Base-by-base conservation (phyloP, 2,797 vertebrate species). In the Eremophila alpestris region DNA sequence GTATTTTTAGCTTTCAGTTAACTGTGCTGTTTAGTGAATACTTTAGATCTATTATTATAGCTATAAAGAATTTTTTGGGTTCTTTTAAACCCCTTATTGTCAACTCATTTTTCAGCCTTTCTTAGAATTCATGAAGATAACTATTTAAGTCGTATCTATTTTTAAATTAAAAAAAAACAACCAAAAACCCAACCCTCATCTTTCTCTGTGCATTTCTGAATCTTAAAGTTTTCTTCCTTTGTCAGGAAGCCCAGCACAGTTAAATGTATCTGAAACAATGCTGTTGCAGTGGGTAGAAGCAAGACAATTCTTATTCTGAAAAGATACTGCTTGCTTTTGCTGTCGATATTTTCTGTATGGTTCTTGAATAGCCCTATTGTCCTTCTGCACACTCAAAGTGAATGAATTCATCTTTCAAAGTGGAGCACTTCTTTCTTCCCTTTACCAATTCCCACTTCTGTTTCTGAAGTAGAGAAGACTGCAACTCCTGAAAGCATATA, bases 381-480 rank as follows among this genome's bases (percentile, higher is more conserved):
- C 67, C 95, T 93, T 87, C 73, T 69, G 67, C 87, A 70, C 79
- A 83, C 94, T 95, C 70, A 21, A 81, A 95, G 68, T 63, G 70
- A 90, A 90, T 93, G 74, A 82, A 92, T 95, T 87, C 89, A 67
- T 95, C 80, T 96, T 96, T 90, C 32, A 2, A 96, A 94, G 83
- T 67, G 67, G 83, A 91, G 40, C 45, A n/a, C 68, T 94, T 90
- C 67, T 90, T 84, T 90, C 62, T 91, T 94, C 48, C 26, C 40
- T 81, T 16, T 91, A 81, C 80, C 65, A 82, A 62, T 95, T 89
- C 74, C 83, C 74, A 75, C 74, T 91, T 83, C 63, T 90, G 70
- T 83, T 91, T 94, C 77, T 94, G 90, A 96, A 93, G 85, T 27
- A 74, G 75, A 83, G 87, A 65, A 54, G 71, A 71, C 90, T 76